These are phyloP conservation scores for Nanorana parkeri DNA, from an alignment of 2,113 vertebrate genomes.

Conservation along the genomic window DNA sequence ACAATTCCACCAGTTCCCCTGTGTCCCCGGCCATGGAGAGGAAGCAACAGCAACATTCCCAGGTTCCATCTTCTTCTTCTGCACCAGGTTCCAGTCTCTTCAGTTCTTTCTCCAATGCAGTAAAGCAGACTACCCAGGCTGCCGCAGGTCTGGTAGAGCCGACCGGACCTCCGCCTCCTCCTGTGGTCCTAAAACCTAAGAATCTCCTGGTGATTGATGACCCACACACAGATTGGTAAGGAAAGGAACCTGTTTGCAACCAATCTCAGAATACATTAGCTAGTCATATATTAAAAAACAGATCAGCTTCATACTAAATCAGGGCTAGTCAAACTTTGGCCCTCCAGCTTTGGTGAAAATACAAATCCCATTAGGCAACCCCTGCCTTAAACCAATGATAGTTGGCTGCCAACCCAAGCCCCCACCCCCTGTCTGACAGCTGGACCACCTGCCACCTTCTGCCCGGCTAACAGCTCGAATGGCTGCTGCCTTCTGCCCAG, in stretches of 20 bases:
- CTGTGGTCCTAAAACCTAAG: constrained; percentile 83
- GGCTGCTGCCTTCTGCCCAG: no score
- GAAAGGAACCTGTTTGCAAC: not conserved
- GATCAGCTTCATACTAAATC: no score
- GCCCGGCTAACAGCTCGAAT: no score
- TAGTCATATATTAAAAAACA: no score
- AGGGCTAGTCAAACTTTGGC: no score
- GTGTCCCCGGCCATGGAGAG: constrained; percentile 84
- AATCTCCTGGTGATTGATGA: constrained; percentile 90
- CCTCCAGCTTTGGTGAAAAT: no score
- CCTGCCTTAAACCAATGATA: no score
- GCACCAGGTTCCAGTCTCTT: constrained; percentile 82
- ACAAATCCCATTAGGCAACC: no score
- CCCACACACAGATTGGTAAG: constrained; percentile 93
- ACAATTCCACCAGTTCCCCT: constrained; percentile 83
- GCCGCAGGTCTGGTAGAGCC: constrained; percentile 78
- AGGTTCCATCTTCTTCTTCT: constrained; percentile 65
- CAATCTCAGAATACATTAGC: no score
- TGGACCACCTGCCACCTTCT: no score
- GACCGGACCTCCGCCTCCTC: constrained; percentile 55
- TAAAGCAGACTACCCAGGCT: constrained; percentile 80
- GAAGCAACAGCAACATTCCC: constrained; percentile 75
- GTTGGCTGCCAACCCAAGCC: no score
- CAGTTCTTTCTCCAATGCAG: constrained; percentile 93
- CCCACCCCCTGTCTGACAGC: no score